Conservation (phyloP, 2,113 vertebrate species). For the Bos indicus region DNA sequence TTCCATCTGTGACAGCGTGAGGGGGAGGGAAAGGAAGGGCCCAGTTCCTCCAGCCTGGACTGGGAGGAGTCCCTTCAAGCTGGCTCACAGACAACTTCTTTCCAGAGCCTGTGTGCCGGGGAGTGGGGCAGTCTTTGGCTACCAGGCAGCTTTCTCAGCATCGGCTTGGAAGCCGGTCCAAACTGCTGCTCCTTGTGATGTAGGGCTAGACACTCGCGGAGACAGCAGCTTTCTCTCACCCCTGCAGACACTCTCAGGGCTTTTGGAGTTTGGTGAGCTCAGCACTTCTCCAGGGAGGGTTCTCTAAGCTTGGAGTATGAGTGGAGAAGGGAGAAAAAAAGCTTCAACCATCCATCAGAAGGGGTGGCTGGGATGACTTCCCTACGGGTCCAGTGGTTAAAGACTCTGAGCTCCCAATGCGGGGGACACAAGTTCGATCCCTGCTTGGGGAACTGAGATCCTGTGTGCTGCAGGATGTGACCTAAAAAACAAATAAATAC, state of each 20-base stretch:
- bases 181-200: background rate
- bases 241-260: background rate
- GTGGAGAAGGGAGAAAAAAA: background rate
- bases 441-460: background rate
- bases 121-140: background rate
- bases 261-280: background rate
- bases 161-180: background rate
- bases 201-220: background rate
- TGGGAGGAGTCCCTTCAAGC: background rate
- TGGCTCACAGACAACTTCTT: background rate
- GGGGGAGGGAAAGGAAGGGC: background rate
- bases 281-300: background rate
- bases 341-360: no score
- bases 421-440: background rate
- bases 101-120: background rate
- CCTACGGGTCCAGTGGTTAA: background rate
- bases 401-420: background rate
- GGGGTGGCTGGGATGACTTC: background rate
- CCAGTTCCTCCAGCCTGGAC: rapidly evolving
- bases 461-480: background rate
- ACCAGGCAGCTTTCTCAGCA: background rate
- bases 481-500: background rate
- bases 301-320: background rate
- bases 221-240: background rate
- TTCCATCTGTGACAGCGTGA: background rate